phyloP scores from a whole-genome alignment of 2,797 vertebrate species.

The Cynodonichthys magdalenae region DNA sequence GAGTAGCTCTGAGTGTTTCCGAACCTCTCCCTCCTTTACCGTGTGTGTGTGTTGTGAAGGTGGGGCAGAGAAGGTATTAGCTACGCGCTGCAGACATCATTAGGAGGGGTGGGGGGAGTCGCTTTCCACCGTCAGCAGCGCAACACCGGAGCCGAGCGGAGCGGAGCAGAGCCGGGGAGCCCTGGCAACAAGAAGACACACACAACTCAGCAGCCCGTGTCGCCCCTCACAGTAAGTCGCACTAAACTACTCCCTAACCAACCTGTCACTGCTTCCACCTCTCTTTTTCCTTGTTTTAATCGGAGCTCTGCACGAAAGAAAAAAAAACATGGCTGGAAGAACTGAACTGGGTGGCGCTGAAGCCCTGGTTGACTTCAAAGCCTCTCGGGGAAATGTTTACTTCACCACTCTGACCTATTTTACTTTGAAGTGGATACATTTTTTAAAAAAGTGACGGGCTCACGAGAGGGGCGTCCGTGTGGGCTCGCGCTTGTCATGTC shows the following conservation, averaged over 20 bases:
- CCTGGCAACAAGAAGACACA: slow-evolving; percentile 79
- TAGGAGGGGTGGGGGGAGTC: slow-evolving; percentile 85
- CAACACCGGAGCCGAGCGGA: slow-evolving; percentile 83
- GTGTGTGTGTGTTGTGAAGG: slow-evolving; percentile 54
- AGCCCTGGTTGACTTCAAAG: slow-evolving; percentile 69
- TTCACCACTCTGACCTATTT: slow-evolving; percentile 68
- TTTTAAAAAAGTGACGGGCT: slow-evolving; percentile 5
- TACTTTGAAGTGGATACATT: slow-evolving; percentile 14
- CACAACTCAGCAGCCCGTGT: slow-evolving; percentile 83
- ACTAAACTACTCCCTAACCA: slow-evolving; percentile 50
- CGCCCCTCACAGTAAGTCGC: slow-evolving; percentile 91
- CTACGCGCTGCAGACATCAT: slow-evolving; percentile 91
- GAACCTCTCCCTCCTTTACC: slow-evolving; percentile 49
- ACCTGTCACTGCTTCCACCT: slow-evolving; percentile 39
- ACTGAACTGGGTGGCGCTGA: slow-evolving; percentile 72
- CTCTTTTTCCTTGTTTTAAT: slow-evolving; percentile 44
- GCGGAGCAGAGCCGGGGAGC: slow-evolving; percentile 83
- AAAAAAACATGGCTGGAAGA: slow-evolving; percentile 67
- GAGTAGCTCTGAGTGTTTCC: slow-evolving; percentile 89
- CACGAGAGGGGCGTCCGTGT: neutral
- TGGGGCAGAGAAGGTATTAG: slow-evolving; percentile 80
- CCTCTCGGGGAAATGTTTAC: slow-evolving; percentile 61
- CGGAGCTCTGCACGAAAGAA: slow-evolving; percentile 34
- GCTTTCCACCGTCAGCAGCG: slow-evolving; percentile 88
- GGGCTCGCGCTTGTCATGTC: slow-evolving; percentile 55